Conservation (phyloP, 2,797 vertebrate species). For the Catamblyrhynchus diadema region DNA sequence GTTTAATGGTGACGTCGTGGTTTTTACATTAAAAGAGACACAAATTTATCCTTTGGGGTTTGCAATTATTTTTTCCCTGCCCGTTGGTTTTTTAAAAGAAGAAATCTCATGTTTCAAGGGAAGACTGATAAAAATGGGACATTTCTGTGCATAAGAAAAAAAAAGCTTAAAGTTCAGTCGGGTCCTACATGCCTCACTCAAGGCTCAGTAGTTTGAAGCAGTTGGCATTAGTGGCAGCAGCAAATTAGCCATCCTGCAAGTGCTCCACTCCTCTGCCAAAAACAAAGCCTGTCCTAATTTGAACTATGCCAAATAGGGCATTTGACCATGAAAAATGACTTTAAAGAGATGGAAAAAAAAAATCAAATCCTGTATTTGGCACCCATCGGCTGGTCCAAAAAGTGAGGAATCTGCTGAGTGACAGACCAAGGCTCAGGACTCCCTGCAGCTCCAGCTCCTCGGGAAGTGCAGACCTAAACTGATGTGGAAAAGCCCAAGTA, state of each 20-base stretch:
- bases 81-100: background rate
- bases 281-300: background rate
- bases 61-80: background rate
- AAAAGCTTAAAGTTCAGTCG: background rate
- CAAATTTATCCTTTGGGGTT: background rate
- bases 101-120: background rate
- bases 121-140: background rate
- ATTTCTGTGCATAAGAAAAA: background rate
- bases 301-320: constrained; percentile 5
- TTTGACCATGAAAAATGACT: constrained; percentile 9
- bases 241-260: constrained; percentile 13
- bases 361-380: background rate
- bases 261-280: background rate
- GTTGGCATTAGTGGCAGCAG: background rate
- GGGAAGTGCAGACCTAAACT: background rate
- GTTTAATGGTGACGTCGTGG: background rate
- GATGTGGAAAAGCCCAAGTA: background rate
- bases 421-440: background rate
- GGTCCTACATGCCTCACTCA: background rate
- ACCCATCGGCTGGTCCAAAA: background rate
- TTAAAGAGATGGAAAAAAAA: background rate
- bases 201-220: background rate
- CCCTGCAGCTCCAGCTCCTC: background rate
- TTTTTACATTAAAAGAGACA: constrained; percentile 40
- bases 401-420: background rate